phyloP scores from a whole-genome alignment of 2,797 vertebrate species.

The Mus caroli region DNA sequence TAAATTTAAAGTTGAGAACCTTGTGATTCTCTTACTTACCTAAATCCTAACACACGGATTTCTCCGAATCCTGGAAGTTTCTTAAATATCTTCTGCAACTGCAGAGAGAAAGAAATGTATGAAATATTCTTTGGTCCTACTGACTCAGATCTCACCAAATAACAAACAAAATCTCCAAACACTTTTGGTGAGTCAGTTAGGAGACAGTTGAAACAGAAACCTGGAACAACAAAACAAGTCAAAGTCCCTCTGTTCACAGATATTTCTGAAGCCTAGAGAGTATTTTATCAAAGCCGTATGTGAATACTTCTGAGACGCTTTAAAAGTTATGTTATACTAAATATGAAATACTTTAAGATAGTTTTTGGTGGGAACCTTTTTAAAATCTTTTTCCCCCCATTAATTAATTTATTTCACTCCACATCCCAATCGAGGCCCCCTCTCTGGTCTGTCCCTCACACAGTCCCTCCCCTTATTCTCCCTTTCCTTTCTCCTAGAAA shows the following conservation, averaged over 20 bases:
- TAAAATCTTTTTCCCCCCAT: neutral
- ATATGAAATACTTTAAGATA: constrained; percentile 46
- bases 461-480: too few relatives aligned
- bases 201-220: constrained; percentile 48
- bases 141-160: constrained; percentile 32
- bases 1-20: neutral
- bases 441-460: neutral
- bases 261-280: constrained; percentile 48
- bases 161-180: constrained; percentile 34
- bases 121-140: constrained; percentile 16
- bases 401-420: neutral
- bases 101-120: constrained; percentile 75
- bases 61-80: constrained; percentile 94
- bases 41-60: constrained; percentile 93
- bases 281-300: constrained; percentile 32
- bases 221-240: neutral
- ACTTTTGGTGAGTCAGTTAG: constrained; percentile 64
- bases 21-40: constrained; percentile 89
- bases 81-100: constrained; percentile 95
- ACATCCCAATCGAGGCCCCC: neutral
- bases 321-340: constrained; percentile 58
- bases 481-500: too few relatives aligned
- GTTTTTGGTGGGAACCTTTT: neutral
- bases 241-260: neutral
- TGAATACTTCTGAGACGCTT: constrained; percentile 34